Evolutionary conservation across 2,888 invertebrate genomes (phyloP).

Genomic region (Napeogenes sylphis): DNA sequence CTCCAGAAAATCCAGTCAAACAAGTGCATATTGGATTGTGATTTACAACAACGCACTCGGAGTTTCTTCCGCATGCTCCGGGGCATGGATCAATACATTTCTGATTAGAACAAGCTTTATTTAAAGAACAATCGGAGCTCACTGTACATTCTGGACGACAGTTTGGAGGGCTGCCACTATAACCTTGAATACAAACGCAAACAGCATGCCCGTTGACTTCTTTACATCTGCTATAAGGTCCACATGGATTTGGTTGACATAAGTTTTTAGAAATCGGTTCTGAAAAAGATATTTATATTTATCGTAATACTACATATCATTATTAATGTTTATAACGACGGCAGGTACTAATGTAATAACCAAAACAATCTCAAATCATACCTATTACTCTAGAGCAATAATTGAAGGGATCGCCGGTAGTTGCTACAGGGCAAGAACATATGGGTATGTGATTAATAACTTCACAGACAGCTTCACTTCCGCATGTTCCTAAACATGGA

Average conservation of each 20-base stretch:
- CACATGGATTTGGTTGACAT: constrained; percentile 77
- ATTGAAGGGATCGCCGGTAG: constrained; percentile 80
- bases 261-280: constrained; percentile 48
- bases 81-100: constrained; percentile 87
- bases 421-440: constrained; percentile 81
- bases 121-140: constrained; percentile 83
- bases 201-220: constrained; percentile 82
- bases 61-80: constrained; percentile 82
- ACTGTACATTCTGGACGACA: constrained; percentile 88
- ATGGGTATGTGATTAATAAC: constrained; percentile 83
- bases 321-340: too few relatives aligned
- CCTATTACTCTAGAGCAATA: constrained; percentile 71
- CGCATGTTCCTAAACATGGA: constrained; percentile 85
- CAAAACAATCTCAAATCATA: constrained; percentile 32
- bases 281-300: constrained; percentile 35
- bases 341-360: not conserved
- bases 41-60: constrained; percentile 79
- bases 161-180: constrained; percentile 83
- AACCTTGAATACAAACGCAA: constrained; percentile 84
- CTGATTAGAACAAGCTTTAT: constrained; percentile 84
- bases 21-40: constrained; percentile 84
- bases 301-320: too few relatives aligned
- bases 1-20: constrained; percentile 80
- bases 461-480: constrained; percentile 76
- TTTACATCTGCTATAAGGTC: constrained; percentile 85